These are phyloP conservation scores for Pristionchus japonicus DNA, from an alignment of 2,888 invertebrate species.

Conservation along the genomic window DNA sequence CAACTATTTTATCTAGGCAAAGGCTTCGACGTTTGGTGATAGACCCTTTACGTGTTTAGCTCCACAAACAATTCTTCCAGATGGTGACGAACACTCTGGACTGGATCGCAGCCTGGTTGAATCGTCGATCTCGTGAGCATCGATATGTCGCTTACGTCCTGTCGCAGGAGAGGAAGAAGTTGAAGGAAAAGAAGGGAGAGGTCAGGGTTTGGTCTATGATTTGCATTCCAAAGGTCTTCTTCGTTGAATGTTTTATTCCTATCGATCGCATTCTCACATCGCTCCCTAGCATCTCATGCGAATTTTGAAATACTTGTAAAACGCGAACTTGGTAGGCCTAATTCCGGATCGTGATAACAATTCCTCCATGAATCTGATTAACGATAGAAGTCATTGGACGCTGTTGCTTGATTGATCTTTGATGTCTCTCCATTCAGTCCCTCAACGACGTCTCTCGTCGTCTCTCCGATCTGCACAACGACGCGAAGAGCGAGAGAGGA, in stretches of 20 bases:
- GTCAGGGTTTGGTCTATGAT: conserved; percentile 13
- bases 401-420: too few species aligned
- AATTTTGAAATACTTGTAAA: too few species aligned
- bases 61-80: background rate
- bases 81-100: conserved; percentile 30
- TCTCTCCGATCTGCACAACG: conserved; percentile 63
- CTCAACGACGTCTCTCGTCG: conserved; percentile 59
- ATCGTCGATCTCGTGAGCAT: conserved; percentile 86
- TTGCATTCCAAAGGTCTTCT: background rate
- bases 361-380: background rate
- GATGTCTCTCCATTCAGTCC: conserved; percentile 47
- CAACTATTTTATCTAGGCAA: background rate
- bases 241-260: too few species aligned
- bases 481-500: conserved; percentile 62
- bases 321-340: too few species aligned
- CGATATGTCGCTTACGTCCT: conserved; percentile 92
- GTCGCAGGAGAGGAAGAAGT: conserved; percentile 87
- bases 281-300: too few species aligned
- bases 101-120: conserved; percentile 35
- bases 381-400: too few species aligned
- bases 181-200: conserved; percentile 80
- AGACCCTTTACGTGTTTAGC: background rate
- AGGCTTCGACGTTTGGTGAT: background rate
- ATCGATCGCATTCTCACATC: too few species aligned
- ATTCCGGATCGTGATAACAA: too few species aligned